phyloP scores from a whole-genome alignment of 2,797 vertebrate genomes.

The Masticophis lateralis region DNA sequence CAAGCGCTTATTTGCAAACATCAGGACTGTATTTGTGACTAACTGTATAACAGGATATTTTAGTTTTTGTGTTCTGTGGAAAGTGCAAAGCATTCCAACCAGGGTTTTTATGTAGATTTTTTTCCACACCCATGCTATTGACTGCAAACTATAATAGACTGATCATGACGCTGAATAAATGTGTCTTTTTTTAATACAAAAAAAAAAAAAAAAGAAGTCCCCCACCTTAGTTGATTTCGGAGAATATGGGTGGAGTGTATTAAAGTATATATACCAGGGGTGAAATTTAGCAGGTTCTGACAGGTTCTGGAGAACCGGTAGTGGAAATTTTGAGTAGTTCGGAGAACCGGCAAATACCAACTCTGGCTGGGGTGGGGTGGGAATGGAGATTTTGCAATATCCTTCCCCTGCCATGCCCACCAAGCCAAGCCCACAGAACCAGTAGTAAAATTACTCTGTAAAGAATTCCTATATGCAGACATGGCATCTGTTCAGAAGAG shows the following conservation, averaged over 20 bases:
- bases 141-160: conserved; percentile 84
- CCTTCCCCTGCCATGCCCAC: no score
- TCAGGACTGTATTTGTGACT: conserved; percentile 76
- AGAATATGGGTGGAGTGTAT: background rate
- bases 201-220: no score
- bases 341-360: no score
- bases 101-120: conserved; percentile 85
- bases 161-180: conserved; percentile 75
- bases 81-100: conserved; percentile 89
- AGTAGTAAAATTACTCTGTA: background rate
- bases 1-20: conserved; percentile 56
- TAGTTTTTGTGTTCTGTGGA: conserved; percentile 81
- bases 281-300: no score
- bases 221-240: background rate
- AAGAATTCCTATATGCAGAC: background rate
- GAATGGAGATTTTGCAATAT: no score
- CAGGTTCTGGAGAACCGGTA: no score
- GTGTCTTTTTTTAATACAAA: conserved; percentile 76
- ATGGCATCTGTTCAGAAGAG: background rate
- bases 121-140: conserved; percentile 77
- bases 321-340: no score
- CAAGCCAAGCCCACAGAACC: no score
- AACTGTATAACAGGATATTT: conserved; percentile 78
- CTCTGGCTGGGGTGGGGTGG: no score
- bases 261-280: background rate